A percentile compares a stretch with the other conserved stretches of the same genome.
These are phyloP conservation scores for Pachymerium ferrugineum DNA, from an alignment of 2,888 invertebrate genomes.

Conservation along the genomic window DNA sequence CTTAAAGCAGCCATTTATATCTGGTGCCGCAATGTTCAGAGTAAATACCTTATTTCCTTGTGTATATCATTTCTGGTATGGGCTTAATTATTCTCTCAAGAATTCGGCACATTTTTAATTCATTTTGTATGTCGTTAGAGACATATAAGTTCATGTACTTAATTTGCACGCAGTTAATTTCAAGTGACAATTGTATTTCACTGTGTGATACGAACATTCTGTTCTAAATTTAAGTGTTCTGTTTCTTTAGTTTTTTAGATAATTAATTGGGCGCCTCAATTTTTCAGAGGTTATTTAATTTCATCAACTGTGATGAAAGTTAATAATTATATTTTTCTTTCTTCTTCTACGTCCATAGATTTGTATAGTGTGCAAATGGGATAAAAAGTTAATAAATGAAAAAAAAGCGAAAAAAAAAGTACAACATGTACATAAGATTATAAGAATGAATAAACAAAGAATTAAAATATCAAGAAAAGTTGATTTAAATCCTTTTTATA, in stretches of 20 bases:
- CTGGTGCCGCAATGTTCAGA: constrained; percentile 3
- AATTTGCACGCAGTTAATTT: not conserved
- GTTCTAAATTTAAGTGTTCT: not conserved
- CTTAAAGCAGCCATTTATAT: not conserved
- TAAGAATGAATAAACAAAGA: not conserved
- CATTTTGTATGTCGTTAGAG: no score
- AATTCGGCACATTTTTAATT: no score
- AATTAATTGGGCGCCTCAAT: not conserved
- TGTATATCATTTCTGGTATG: not conserved
- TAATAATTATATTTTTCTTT: not conserved
- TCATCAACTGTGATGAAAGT: not conserved
- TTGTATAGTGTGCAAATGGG: constrained; percentile 18
- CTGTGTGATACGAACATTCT: not conserved
- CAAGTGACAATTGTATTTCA: not conserved
- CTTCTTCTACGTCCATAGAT: constrained; percentile 7
- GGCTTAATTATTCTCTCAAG: no score
- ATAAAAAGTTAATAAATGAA: not conserved
- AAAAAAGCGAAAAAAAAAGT: not conserved
- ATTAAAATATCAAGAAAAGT: not conserved
- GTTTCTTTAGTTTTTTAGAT: not conserved
- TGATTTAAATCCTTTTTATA: no score
- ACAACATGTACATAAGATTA: constrained; percentile 10
- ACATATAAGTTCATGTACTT: no score
- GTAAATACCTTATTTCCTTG: not conserved
- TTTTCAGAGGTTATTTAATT: constrained; percentile 1